Evolutionary conservation across 2,797 vertebrate species (phyloP).

Genomic region (Huso huso): DNA sequence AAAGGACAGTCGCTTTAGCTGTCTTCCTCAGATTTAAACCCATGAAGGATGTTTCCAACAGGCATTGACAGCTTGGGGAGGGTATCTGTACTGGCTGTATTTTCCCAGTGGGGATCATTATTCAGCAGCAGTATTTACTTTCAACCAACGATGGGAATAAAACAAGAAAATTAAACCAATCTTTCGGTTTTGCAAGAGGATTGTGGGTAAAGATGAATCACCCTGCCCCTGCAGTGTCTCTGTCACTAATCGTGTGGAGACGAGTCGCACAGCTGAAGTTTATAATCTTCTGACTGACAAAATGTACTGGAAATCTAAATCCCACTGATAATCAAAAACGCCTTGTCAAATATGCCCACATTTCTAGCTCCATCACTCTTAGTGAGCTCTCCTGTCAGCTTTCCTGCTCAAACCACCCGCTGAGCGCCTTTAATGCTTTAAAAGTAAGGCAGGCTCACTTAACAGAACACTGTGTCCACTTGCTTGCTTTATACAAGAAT

Average conservation of each 20-base stretch:
- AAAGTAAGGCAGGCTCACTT: neutral
- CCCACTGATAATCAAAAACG: neutral
- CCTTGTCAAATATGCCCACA: neutral
- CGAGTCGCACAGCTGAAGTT: neutral
- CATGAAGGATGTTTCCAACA: neutral
- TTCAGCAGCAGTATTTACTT: neutral
- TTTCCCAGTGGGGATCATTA: neutral
- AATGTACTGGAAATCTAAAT: neutral
- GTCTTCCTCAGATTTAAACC: neutral
- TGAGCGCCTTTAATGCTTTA: neutral
- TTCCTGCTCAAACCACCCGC: neutral
- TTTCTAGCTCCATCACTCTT: neutral
- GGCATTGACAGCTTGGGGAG: no score
- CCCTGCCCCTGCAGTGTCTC: neutral
- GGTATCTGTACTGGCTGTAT: neutral
- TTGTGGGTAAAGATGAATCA: neutral
- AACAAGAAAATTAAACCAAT: neutral
- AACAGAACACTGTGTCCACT: no score
- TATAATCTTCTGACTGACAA: slow-evolving; percentile 5
- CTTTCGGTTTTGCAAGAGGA: neutral
- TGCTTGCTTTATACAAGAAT: no score
- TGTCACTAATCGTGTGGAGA: neutral
- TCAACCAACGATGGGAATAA: neutral
- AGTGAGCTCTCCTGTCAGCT: neutral
- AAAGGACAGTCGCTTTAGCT: neutral